A percentile compares a stretch with the other conserved stretches of the same genome.
These are phyloP conservation scores for Napeogenes sylphis DNA, from an alignment of 2,888 invertebrate species.

Conservation along the genomic window DNA sequence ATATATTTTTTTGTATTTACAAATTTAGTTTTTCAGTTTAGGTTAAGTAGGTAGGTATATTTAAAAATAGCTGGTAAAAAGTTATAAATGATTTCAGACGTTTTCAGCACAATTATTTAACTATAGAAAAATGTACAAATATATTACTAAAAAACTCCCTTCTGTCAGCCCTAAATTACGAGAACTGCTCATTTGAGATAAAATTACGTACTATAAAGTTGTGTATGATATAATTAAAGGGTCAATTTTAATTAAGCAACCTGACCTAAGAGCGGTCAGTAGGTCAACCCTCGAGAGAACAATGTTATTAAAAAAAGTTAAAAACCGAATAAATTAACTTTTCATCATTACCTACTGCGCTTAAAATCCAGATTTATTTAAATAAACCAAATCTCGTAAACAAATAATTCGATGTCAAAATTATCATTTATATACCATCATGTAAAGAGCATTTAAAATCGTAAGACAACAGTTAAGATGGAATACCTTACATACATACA, in stretches of 20 bases:
- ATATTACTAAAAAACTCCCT: slow-evolving; percentile 7
- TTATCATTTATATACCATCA: too few species aligned
- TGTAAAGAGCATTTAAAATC: not conserved
- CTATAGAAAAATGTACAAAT: too few species aligned
- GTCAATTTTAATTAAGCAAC: slow-evolving; percentile 4
- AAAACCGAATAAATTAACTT: not conserved
- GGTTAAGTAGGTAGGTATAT: too few species aligned
- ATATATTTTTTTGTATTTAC: too few species aligned
- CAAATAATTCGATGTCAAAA: not conserved
- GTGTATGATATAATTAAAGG: slow-evolving; percentile 2
- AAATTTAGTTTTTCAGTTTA: too few species aligned
- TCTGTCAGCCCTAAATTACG: slow-evolving; percentile 6
- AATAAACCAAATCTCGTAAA: slow-evolving; percentile 28
- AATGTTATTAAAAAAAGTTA: not conserved
- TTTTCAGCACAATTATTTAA: too few species aligned
- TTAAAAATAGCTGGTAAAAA: too few species aligned
- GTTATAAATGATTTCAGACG: too few species aligned
- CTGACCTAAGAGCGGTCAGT: not conserved
- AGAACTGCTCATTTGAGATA: slow-evolving; percentile 33
- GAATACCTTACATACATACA: slow-evolving; percentile 6
- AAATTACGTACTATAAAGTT: slow-evolving; percentile 2
- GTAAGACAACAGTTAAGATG: not conserved
- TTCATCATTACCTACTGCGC: not conserved
- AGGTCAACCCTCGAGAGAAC: not conserved
- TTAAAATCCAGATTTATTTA: not conserved